Evolutionary conservation across 2,888 invertebrate species (phyloP), one percentile per base, ranked within the genome.

Genomic region (Gonocerus acuteangulatus): DNA sequence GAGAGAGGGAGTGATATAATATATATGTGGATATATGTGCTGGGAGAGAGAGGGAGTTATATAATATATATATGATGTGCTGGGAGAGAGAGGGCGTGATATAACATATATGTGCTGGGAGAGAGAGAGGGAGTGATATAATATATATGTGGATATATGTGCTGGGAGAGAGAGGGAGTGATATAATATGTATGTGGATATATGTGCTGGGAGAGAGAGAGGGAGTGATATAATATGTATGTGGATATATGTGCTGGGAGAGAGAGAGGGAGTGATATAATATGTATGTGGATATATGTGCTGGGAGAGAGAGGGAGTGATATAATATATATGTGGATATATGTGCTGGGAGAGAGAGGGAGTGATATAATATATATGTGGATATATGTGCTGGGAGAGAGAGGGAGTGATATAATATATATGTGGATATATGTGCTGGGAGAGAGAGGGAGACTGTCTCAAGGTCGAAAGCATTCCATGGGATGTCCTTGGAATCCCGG

Each of bases 401-500:
- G 49, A 36, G 36, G n/a, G 42, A 42, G 42, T 3, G n/a, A 42
- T 4, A 27, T 4, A 27, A 27, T 27, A 27, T 4, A 27, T 6
- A 27, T 6, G 27, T 27, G 27, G 9, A 9, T 27, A 9, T 27
- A 13, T 42, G n/a, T 16, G 51, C 2, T 19, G 18, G 51, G 3
- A 18, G 32, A 34, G 16, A 34, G 18, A 18, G 36, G 13, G 3
- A 2, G 48, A 19, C 4, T 6, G 49, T 19, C 49, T 34, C 51
- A 51, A 51, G 51, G 51, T 11, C 51, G 34, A 27, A 19, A n/a
- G 34, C 51, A 51, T 51, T 51, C 51, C 51, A 34, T 27, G 16
- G n/a, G n/a, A 19, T 34, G 51, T 19, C 51, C 51, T 51, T 51
- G 51, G 51, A 27, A n/a, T 36, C 51, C 51, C 51, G 51, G 51